phyloP scores from a whole-genome alignment of 2,797 vertebrate species.

The Gila robusta region DNA sequence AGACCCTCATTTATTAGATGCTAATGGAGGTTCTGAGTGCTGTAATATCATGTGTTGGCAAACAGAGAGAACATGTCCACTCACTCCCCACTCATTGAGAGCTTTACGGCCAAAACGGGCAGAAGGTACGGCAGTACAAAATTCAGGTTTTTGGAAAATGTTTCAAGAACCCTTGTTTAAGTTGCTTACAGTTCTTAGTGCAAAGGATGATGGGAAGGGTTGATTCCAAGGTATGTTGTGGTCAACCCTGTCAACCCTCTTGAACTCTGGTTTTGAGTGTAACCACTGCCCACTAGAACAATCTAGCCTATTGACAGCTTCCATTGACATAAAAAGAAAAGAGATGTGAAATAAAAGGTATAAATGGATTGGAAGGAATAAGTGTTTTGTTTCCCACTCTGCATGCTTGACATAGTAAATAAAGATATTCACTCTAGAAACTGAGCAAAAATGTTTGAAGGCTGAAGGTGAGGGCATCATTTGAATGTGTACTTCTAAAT shows the following conservation, averaged over 20 bases:
- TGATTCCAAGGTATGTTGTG: constrained; percentile 54
- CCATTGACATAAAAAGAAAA: constrained; percentile 56
- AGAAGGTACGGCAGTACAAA: not conserved
- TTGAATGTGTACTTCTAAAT: not conserved
- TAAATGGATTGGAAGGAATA: constrained; percentile 35
- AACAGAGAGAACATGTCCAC: constrained; percentile 71
- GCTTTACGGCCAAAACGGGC: not conserved
- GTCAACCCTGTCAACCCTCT: constrained; percentile 64
- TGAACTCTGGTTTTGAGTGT: constrained; percentile 63
- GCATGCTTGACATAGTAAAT: constrained; percentile 12
- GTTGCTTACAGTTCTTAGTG: constrained; percentile 48
- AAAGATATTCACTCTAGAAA: constrained; percentile 21
- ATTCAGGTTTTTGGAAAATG: constrained; percentile 1
- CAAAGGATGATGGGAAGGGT: constrained; percentile 63
- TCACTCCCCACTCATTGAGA: not conserved
- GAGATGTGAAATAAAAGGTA: constrained; percentile 67
- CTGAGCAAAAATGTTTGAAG: not conserved
- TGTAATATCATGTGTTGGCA: constrained; percentile 80
- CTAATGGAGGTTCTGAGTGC: constrained; percentile 82
- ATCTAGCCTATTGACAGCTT: constrained; percentile 76
- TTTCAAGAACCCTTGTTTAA: not conserved
- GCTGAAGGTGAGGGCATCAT: not conserved
- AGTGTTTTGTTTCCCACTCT: not conserved
- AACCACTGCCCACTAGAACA: constrained; percentile 55
- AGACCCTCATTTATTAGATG: constrained; percentile 83